Evolutionary conservation across 30 jellyfish, hydroid and myxozoan genomes (phyloP), one percentile per base, ranked within the genome.

Genomic region (Aurelia aurita complex sp. Pacific): DNA sequence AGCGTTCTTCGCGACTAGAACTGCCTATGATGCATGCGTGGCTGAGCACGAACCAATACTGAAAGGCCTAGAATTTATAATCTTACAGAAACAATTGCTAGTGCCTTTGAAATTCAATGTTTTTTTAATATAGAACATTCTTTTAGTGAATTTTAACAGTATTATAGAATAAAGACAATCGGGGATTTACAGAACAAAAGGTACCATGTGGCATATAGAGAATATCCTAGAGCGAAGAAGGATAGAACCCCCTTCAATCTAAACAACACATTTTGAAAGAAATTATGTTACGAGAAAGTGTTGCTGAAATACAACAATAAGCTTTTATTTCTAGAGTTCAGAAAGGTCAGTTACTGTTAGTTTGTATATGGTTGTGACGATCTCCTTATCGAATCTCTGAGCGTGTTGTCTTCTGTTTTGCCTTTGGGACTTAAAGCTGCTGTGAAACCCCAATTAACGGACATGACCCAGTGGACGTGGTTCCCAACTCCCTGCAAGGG

Each of bases 131-230:
- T 17, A n/a, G 36, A 0, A 23, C 32, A 61, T 61, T 61, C 70
- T 61, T 17, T 17, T 15, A 61, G 70, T 61, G 70, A 61, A 61
- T 61, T 61, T 61, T 61, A 61, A 61, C 70, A 61, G 70, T 61
- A 61, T 61, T 61, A 61, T 13, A 15, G 3, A 23, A 5, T 0
- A 17, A 0, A 61, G 36, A 61, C 70, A 61, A 61, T 61, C 11
- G 36, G 70, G 70, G 70, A 61, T 61, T 61, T 61, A 3, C 13
- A n/a, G 7, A 17, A 61, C 70, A 61, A 61, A 61, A 23, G 36
- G 11, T 17, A 17, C 36, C 70, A n/a, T 61, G 70, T 23, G 70
- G 70, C 70, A 61, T 23, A 61, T 23, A 17, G 70, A 35, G 32
- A n/a, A 61, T 61, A 61, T 61, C 70, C 70, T 61, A 23, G 70